Evolutionary conservation across 23 tunicate genomes (phyloP).

Genomic region (Botrylloides violaceus): DNA sequence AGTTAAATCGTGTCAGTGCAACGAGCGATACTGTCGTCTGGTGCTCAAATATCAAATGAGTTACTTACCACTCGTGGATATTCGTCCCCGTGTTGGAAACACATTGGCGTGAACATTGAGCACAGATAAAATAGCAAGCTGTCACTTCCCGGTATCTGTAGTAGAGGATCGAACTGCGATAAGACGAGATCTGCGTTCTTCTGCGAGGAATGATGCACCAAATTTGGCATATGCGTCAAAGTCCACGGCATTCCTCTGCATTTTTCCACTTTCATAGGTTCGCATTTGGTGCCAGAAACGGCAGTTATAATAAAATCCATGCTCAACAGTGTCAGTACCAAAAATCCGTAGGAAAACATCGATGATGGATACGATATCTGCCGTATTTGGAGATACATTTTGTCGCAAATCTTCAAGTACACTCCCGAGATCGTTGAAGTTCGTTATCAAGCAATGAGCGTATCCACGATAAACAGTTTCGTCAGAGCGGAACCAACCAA

Average conservation of each 20-base stretch:
- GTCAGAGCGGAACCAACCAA: background rate
- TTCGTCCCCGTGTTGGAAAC: conserved; percentile 22
- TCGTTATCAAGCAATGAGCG: background rate
- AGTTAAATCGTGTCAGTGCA: too few relatives aligned
- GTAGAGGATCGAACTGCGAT: conserved; percentile 10
- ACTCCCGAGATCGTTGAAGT: conserved; percentile 1
- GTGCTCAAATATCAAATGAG: background rate
- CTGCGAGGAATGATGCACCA: conserved; percentile 27
- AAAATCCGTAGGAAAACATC: background rate
- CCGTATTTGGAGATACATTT: background rate
- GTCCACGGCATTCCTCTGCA: conserved; percentile 22
- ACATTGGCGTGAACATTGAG: conserved; percentile 32
- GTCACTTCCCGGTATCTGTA: background rate
- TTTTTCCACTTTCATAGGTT: conserved; percentile 1
- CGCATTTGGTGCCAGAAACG: conserved; percentile 6
- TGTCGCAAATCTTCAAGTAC: background rate
- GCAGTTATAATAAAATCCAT: background rate
- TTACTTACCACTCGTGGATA: conserved; percentile 13
- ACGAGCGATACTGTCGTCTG: too few relatives aligned
- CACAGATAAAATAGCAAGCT: conserved; percentile 14
- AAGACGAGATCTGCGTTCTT: conserved; percentile 19
- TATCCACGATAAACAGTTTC: background rate
- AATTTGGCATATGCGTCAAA: conserved; percentile 22
- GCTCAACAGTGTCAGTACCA: background rate
- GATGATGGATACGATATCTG: background rate